A percentile compares a stretch with the other conserved stretches of the same genome.
phyloP scores from a whole-genome alignment of 2,113 vertebrate species.

The Takifugu flavidus region DNA sequence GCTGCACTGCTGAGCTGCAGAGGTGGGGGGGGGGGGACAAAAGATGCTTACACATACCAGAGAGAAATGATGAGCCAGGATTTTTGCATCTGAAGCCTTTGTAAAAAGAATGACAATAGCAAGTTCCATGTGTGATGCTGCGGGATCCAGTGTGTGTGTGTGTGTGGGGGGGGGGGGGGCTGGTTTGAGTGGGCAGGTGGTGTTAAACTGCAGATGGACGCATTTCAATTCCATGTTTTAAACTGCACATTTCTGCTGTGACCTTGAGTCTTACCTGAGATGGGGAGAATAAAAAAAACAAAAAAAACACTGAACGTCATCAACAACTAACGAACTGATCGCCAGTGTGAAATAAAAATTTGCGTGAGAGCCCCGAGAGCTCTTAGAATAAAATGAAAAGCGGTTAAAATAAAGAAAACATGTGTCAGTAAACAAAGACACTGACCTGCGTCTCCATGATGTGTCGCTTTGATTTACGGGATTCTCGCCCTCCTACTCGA shows the following conservation, averaged over 20 bases:
- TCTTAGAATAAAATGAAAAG: too few relatives aligned
- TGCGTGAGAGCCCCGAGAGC: too few relatives aligned
- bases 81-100: slow-evolving; percentile 40
- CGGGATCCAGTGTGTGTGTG: slow-evolving; percentile 24
- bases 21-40: slow-evolving; percentile 20
- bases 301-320: too few relatives aligned
- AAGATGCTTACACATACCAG: slow-evolving; percentile 35
- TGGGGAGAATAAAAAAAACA: too few relatives aligned
- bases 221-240: slow-evolving; percentile 51
- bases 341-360: too few relatives aligned
- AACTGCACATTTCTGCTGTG: slow-evolving; percentile 11
- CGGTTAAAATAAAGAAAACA: too few relatives aligned
- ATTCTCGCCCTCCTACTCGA: slow-evolving; percentile 64
- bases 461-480: slow-evolving; percentile 78
- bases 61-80: slow-evolving; percentile 42
- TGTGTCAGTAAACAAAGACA: slow-evolving; percentile 38
- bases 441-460: slow-evolving; percentile 80
- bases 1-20: slow-evolving; percentile 54
- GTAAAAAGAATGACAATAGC: slow-evolving; percentile 55
- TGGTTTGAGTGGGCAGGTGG: not conserved
- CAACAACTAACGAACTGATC: too few relatives aligned
- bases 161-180: not conserved
- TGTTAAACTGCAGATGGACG: slow-evolving; percentile 44
- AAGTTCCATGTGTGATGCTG: slow-evolving; percentile 27
- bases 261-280: slow-evolving; percentile 7